These are phyloP conservation scores for Listronotus oregonensis DNA, from an alignment of 1,140 invertebrate genomes.

Conservation along the genomic window DNA sequence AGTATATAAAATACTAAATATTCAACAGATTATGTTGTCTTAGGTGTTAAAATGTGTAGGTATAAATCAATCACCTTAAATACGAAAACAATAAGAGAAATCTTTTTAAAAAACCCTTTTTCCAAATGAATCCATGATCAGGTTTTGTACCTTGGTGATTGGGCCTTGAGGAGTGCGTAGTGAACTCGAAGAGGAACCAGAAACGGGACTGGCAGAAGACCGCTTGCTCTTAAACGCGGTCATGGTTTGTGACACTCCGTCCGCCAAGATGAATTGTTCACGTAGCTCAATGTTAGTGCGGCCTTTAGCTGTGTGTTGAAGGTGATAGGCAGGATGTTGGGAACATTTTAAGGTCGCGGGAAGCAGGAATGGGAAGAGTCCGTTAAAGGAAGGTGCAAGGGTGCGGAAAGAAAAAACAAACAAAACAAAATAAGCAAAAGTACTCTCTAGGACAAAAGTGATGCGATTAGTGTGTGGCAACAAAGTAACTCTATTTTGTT, in stretches of 20 bases:
- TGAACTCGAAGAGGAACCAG: conserved; percentile 67
- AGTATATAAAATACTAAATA: too few relatives aligned
- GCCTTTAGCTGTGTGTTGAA: conserved; percentile 87
- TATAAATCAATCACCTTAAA: too few relatives aligned
- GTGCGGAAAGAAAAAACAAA: conserved; percentile 49
- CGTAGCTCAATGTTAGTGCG: conserved; percentile 98
- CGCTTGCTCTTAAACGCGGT: conserved; percentile 91
- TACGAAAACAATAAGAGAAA: too few relatives aligned
- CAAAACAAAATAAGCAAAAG: conserved; percentile 53
- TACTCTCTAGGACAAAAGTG: conserved; percentile 13
- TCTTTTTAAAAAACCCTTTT: conserved; percentile 1
- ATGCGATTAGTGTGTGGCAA: conserved; percentile 15
- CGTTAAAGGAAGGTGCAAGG: conserved; percentile 16
- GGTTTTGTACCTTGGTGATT: conserved; percentile 83
- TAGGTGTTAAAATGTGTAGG: too few relatives aligned
- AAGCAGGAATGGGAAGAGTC: conserved; percentile 17
- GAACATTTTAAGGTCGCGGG: conserved; percentile 31
- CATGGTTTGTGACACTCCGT: conserved; percentile 97
- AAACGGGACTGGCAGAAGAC: conserved; percentile 77
- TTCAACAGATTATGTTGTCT: too few relatives aligned
- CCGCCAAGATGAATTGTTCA: conserved; percentile 97
- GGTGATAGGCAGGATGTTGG: conserved; percentile 46
- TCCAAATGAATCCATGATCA: not conserved
- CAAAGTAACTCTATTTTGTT: conserved; percentile 4
- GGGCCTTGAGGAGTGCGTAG: conserved; percentile 77